These are phyloP conservation scores for Mionectes macconnelli DNA, from an alignment of 2,113 vertebrate genomes.

Conservation along the genomic window DNA sequence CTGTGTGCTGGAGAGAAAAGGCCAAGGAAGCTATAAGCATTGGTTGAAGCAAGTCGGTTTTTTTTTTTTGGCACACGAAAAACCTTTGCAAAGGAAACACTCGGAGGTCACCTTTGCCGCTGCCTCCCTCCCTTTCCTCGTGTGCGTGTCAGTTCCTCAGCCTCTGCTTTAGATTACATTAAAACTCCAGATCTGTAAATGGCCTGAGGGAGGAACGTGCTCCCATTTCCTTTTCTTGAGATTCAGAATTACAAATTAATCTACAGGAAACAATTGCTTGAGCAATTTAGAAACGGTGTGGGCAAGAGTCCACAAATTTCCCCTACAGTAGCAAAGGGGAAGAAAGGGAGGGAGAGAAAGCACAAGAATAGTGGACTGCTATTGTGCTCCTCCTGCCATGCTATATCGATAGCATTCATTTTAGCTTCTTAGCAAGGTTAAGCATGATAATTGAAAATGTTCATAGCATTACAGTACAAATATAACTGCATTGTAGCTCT, in stretches of 20 bases:
- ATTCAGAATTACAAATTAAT: constrained; percentile 72
- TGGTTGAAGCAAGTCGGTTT: not conserved
- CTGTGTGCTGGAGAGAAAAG: not conserved
- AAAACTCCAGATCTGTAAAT: constrained; percentile 27
- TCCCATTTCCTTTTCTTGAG: constrained; percentile 54
- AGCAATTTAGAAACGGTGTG: constrained; percentile 51
- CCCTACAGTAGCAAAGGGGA: not conserved
- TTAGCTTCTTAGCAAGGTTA: constrained; percentile 33
- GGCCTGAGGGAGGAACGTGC: constrained; percentile 33
- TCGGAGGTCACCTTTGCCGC: rapidly evolving
- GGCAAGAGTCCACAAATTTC: not conserved
- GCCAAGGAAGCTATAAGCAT: not conserved
- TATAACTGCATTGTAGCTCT: not conserved
- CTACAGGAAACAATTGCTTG: constrained; percentile 68
- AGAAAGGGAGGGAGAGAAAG: not conserved
- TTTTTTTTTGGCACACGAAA: not conserved
- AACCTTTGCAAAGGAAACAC: not conserved
- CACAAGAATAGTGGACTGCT: not conserved
- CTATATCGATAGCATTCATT: not conserved
- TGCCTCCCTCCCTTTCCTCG: not conserved
- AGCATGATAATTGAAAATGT: constrained; percentile 50
- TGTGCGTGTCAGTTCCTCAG: not conserved
- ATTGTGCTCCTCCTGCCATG: not conserved
- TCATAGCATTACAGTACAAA: not conserved
- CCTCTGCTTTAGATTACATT: constrained; percentile 26